Evolutionary conservation across 2,113 vertebrate species (phyloP), one percentile per base, ranked within the genome.

Genomic region (Otis tarda): DNA sequence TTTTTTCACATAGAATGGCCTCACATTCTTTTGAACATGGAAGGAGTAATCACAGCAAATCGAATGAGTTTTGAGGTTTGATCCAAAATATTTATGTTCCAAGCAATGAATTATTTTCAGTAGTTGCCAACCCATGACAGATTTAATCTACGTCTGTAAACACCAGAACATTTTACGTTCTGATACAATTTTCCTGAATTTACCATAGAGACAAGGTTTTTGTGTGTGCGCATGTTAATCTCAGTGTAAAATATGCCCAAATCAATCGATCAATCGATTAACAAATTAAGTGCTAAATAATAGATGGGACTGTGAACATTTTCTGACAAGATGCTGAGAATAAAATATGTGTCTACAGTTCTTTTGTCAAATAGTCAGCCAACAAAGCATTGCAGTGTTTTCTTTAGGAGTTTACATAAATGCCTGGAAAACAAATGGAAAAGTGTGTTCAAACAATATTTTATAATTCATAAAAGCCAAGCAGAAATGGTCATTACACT

Each of bases 251-350:
- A 98, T 96, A 90, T 87, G 45, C 76, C 83, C 95, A 93, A 96
- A 97, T 97, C 96, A 97, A 97, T 97, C 75, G 76, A 97, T 97
- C 94, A 98, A 97, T 97, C 70, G 56, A 98, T 98, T 98, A 98
- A 97, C 97, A 98, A 98, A 98, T 98, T 97, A 98, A 97, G 90
- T 98, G 76, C 94, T 97, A 97, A 97, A 97, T 98, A 98, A 98
- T 97, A 83, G 84, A 98, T 97, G 81, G 78, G 65, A 67, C 69
- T 83, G 47, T 5, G 96, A 96, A 83, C 47, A 95, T 93, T 96
- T 60, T 49, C 71, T 97, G 97, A 97, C 97, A 97, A 91, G 74
- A 80, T 73, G 45, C 64, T 84, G 65, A 94, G 97, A 97, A 97
- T 98, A 98, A 98, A 98, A 98, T 97, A 97, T 94, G 78, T 93